Evolutionary conservation across 2,113 vertebrate species (phyloP).

Genomic region (Psettodes erumei): DNA sequence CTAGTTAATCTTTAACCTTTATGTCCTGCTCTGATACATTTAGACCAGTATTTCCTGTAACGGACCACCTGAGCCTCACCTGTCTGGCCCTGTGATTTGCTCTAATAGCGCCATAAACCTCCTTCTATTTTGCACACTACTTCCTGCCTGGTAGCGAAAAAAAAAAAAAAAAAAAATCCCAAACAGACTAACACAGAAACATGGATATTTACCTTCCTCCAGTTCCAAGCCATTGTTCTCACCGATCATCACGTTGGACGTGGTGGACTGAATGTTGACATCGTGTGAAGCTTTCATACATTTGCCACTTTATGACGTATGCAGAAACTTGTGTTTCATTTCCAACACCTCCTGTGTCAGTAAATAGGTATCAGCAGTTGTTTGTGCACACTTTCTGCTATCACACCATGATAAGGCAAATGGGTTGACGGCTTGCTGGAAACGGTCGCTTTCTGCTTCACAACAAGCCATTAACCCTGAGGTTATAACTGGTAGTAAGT

Average conservation of each 20-base stretch:
- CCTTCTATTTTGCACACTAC: background rate
- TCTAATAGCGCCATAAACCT: background rate
- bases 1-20: conserved; percentile 53
- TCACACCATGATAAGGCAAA: background rate
- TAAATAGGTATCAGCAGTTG: background rate
- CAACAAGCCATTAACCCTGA: background rate
- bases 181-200: background rate
- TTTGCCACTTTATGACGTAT: background rate
- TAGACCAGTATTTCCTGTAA: background rate
- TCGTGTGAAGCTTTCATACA: background rate
- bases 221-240: conserved; percentile 4
- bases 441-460: background rate
- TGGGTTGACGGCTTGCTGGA: background rate
- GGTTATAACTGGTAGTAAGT: background rate
- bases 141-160: conserved; percentile 14
- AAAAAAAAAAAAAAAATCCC: too few species aligned
- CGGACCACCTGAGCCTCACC: background rate
- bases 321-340: background rate
- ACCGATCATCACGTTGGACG: background rate
- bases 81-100: background rate
- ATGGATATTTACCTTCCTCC: background rate
- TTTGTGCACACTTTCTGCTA: background rate
- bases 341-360: background rate
- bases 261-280: background rate
- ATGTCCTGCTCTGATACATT: background rate